phyloP scores from a whole-genome alignment of 2,113 vertebrate genomes.

The Theristicus caerulescens region DNA sequence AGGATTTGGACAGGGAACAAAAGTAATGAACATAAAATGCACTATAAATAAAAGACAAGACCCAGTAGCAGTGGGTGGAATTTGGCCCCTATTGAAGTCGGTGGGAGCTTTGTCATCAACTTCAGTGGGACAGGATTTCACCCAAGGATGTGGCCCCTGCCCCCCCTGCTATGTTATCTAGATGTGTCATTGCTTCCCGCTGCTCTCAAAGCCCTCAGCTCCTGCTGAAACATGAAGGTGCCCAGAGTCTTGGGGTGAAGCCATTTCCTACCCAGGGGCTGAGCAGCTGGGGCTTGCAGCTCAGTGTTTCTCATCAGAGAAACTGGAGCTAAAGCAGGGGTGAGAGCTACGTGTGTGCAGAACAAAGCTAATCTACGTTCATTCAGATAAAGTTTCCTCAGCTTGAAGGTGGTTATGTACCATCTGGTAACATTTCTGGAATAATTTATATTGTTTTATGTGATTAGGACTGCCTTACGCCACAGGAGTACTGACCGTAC shows the following conservation, averaged over 20 bases:
- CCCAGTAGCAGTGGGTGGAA: conserved; percentile 1
- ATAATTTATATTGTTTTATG: background rate
- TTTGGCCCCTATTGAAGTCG: conserved; percentile 17
- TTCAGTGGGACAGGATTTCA: conserved; percentile 35
- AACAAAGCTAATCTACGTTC: background rate
- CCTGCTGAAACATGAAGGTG: background rate
- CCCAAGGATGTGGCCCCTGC: background rate
- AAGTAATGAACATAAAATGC: conserved; percentile 19
- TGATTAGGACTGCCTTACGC: background rate
- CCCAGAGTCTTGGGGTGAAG: background rate
- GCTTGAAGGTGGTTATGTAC: background rate
- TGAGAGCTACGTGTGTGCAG: background rate
- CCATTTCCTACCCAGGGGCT: background rate
- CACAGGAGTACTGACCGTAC: background rate
- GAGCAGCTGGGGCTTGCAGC: accelerated
- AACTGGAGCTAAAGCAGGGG: background rate
- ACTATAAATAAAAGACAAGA: conserved; percentile 17
- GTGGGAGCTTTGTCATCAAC: background rate
- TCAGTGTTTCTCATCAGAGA: accelerated
- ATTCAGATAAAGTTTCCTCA: background rate
- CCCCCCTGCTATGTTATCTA: background rate
- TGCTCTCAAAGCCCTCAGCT: background rate
- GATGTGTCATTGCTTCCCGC: background rate
- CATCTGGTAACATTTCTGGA: background rate
- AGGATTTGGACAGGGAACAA: conserved; percentile 51